Conservation (phyloP, 2,888 invertebrate genomes). For the Leptinotarsa haldemani region DNA sequence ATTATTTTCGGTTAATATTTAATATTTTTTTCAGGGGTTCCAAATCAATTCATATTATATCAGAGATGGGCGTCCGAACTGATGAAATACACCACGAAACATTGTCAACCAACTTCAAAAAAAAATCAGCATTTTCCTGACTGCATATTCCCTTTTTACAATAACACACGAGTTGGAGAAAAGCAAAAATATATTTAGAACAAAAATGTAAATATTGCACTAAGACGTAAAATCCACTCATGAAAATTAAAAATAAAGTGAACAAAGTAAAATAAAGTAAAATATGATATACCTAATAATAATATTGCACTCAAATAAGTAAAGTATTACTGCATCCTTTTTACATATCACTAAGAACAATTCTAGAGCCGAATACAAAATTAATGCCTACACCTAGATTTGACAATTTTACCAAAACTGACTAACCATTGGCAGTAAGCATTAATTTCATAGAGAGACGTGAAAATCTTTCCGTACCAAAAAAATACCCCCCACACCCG, state of each 20-base stretch:
- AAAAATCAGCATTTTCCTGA: too few relatives aligned
- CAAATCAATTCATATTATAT: too few relatives aligned
- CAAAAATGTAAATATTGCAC: neutral
- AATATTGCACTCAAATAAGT: constrained; percentile 16
- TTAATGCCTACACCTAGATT: constrained; percentile 8
- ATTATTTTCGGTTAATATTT: too few relatives aligned
- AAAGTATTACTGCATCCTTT: neutral
- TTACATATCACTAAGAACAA: neutral
- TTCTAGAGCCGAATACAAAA: neutral
- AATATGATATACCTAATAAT: neutral
- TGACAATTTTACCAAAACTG: neutral
- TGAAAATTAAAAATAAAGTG: neutral
- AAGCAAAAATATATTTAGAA: too few relatives aligned
- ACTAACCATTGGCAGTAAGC: neutral
- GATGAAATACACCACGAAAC: too few relatives aligned
- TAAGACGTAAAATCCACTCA: neutral
- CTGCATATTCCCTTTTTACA: too few relatives aligned
- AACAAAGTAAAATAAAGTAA: neutral
- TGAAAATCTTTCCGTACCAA: neutral
- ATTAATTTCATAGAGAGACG: constrained; percentile 7
- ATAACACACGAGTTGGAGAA: too few relatives aligned
- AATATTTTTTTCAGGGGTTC: too few relatives aligned
- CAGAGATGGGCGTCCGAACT: too few relatives aligned
- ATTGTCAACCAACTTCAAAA: too few relatives aligned
- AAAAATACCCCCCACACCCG: constrained; percentile 10